Base-by-base conservation (phyloP, 2,113 vertebrate species). In the Clinocottus analis region DNA sequence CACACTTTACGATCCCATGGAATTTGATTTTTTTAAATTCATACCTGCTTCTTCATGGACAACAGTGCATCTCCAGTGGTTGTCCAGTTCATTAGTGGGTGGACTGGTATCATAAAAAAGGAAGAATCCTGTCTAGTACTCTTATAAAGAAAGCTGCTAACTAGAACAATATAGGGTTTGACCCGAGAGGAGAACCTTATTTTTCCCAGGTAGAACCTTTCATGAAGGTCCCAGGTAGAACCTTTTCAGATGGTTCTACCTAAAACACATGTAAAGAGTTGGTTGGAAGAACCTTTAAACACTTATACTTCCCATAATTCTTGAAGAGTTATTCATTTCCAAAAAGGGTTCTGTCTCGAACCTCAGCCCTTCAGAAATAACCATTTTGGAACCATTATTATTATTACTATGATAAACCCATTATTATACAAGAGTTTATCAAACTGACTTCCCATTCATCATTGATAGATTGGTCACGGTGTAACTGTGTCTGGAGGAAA, bases 401-500 rank as follows among this genome's bases (percentile, higher is more conserved):
- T 41, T 43, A 43, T 14, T 14, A 43, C 14, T 43, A 2, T 43
- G n/a, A 43, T 43, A 43, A 43, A n/a, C n/a, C 43, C 4, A 16
- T 45, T 17, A 45, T 16, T 45, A 12, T 49, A 19, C 21, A 21
- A 49, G 19, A 49, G 47, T 49, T 19, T 9, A 49, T 73, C 14
- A 27, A 17, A 47, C 21, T 23, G 65, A 47, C 27, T 51, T 53
- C 10, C 12, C 2, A n/a, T 37, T 45, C 21, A 13, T 14, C 31
- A 27, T 29, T 31, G 27, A 62, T 2, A 14, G 3, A 37, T 73
- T n/a, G 21, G 17, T 68, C 3, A 11, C n/a, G n/a, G n/a, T n/a
- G n/a, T n/a, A n/a, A n/a, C 12, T 68, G 67, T 39, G 55, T 62
- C 12, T 55, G 60, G 61, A 77, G 35, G 19, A 60, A 71, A 35